Evolutionary conservation across 1,140 invertebrate species (phyloP), one percentile per base, ranked within the genome.

Genomic region (Epicauta chinensis): DNA sequence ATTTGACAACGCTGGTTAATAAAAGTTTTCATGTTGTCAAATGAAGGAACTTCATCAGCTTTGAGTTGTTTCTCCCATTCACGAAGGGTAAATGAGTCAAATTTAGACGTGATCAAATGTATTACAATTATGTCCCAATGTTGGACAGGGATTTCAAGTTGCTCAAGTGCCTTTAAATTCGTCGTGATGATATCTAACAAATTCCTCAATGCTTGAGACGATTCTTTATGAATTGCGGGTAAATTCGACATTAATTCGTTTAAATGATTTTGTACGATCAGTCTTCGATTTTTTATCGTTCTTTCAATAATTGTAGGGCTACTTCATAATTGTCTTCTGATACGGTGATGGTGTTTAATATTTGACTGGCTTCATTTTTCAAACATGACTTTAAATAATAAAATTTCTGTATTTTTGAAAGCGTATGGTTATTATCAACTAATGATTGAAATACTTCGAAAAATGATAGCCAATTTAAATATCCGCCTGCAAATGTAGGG

Each of bases 321-420:
- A 50, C 29, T 2, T 15, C 13, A 40, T 54, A 54, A 49, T 58
- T 58, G n/a, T 36, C 37, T 35, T 16, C 35, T 10, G 55, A 35
- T 30, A 42, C 34, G 13, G 47, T 51, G n/a, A 58, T 16, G 12
- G 35, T 43, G 10, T 15, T 37, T 34, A 58, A 48, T 5, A 50
- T 14, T 14, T 30, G 16, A 11, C 44, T 15, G 12, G 51, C 51
- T 16, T 57, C 51, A 35, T 43, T 38, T 32, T 45, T 17, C 42
- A 53, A 35, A 39, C 15, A 53, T 14, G 40, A 35, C n/a, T 38
- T 40, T 6, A 56, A 16, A 44, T 45, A 55, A 34, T 51, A 37
- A 36, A 46, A 55, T 31, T 50, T 50, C 16, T 55, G 10, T 3
- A 55, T 15, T 16, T 12, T 38, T 46, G 35, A 30, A 11, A 53